Percentiles rank a stretch among this genome's conserved stretches.
Conservation (phyloP, 2,888 invertebrate species). For the Hoplodrina ambigua region DNA sequence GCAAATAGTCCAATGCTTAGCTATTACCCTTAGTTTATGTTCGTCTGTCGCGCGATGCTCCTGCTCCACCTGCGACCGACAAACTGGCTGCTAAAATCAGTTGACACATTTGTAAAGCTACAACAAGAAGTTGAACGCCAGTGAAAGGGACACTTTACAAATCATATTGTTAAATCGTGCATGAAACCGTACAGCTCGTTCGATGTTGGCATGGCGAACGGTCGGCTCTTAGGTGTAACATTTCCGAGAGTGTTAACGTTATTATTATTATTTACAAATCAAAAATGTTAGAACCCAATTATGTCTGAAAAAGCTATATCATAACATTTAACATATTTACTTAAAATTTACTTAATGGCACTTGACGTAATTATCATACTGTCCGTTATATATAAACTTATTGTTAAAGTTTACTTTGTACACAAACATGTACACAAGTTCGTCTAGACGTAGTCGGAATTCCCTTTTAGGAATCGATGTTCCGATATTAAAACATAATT, state of each 20-base stretch:
- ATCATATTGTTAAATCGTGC: slow-evolving; percentile 11
- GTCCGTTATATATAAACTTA: slow-evolving; percentile 18
- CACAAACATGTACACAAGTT: slow-evolving; percentile 8
- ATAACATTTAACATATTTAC: slow-evolving; percentile 25
- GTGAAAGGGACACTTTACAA: slow-evolving; percentile 23
- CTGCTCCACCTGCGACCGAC: slow-evolving; percentile 55
- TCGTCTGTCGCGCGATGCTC: slow-evolving; percentile 55
- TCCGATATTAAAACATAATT: slow-evolving; percentile 22
- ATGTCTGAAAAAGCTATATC: slow-evolving; percentile 23
- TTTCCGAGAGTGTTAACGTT: not conserved
- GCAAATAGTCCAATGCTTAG: slow-evolving; percentile 79
- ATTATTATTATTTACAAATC: not conserved
- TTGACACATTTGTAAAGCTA: slow-evolving; percentile 20
- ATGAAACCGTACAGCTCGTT: slow-evolving; percentile 1
- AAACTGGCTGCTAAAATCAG: slow-evolving; percentile 17
- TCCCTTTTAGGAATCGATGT: slow-evolving; percentile 24
- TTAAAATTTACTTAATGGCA: slow-evolving; percentile 42
- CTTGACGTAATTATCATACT: slow-evolving; percentile 9
- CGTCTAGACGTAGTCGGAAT: slow-evolving; percentile 33
- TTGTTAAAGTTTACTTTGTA: slow-evolving; percentile 7
- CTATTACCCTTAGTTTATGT: slow-evolving; percentile 61
- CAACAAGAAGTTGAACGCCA: slow-evolving; percentile 6
- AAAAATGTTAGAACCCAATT: slow-evolving; percentile 11
- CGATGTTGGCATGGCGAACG: not conserved
- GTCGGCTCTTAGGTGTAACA: slow-evolving; percentile 19